Evolutionary conservation across 2,888 invertebrate genomes (phyloP).

Genomic region (Platypus cylindrus): DNA sequence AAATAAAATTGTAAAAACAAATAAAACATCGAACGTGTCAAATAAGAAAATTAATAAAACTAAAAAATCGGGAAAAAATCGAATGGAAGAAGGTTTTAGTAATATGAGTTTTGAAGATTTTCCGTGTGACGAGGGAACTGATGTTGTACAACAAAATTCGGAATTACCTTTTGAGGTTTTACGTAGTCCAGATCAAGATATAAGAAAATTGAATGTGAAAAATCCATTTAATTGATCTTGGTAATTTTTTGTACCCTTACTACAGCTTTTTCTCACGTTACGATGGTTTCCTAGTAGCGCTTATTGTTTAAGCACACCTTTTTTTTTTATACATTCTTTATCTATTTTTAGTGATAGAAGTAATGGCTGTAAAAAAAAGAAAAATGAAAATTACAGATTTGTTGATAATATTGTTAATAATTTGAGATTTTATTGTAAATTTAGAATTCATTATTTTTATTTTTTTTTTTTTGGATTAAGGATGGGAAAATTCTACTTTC

Average conservation of each 20-base stretch:
- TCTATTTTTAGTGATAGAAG: constrained; percentile 7
- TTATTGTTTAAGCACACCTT: too few species aligned
- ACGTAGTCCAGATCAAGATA: constrained; percentile 39
- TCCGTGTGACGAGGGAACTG: constrained; percentile 48
- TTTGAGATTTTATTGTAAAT: too few species aligned
- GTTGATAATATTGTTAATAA: constrained; percentile 5
- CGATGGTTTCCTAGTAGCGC: too few species aligned
- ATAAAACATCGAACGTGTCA: constrained; percentile 22
- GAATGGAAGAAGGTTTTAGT: constrained; percentile 46
- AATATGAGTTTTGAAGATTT: constrained; percentile 68
- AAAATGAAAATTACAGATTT: constrained; percentile 9
- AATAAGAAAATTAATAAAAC: constrained; percentile 26
- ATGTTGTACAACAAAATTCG: constrained; percentile 29
- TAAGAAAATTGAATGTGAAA: constrained; percentile 34
- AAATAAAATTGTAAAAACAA: constrained; percentile 24
- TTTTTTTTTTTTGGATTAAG: too few species aligned
- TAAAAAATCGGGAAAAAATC: constrained; percentile 24
- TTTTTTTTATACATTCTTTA: too few species aligned
- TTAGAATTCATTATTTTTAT: too few species aligned
- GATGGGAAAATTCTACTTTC: too few species aligned
- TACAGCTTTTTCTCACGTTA: too few species aligned
- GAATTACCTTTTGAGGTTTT: constrained; percentile 53
- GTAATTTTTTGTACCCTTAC: too few species aligned
- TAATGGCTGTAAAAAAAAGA: constrained; percentile 9
- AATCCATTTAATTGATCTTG: too few species aligned